Evolutionary conservation across 1,140 invertebrate genomes (phyloP), one percentile per base, ranked within the genome.

Genomic region (Drosophila sp.): DNA sequence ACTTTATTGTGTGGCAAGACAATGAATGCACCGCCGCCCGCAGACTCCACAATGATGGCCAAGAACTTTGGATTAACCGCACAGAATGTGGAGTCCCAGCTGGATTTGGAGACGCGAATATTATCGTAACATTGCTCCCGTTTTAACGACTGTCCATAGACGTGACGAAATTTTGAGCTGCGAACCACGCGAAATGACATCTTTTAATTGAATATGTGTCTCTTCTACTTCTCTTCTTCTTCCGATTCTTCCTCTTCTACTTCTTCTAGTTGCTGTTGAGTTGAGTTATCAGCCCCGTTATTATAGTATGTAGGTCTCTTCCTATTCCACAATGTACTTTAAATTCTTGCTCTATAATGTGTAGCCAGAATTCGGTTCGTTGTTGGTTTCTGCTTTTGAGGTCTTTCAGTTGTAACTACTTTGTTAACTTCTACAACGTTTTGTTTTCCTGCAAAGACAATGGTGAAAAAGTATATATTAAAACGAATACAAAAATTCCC

Each of bases 61-160:
- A 99, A 93, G 93, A 99, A 99, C 93, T 99, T 99, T 14, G 99
- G 98, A 93, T 99, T 99, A 73, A 99, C 98, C 74, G 97, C 97
- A 94, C 98, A 99, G 92, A 99, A 99, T 61, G 97, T 98, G 46
- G 98, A 98, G 92, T 99, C 99, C 97, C 98, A 99, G 40, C 97
- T 98, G 91, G 97, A 98, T 92, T 99, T 99, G 14, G 98, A 99
- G 45, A 99, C 98, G 90, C 98, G 94, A 91, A 99, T 98, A 93
- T 99, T 99, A 93, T 99, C 98, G 93, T 99, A 99, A 93, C 99
- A 99, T 93, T 99, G 97, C 92, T 99, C 98, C 91, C 97, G 94
- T 93, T 99, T 99, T 71, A 98, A 93, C 56, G 97, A 95, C 90
- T 98, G 97, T 78, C 98, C 99, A 93, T 98, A 99, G 81, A 99